Evolutionary conservation across 2,888 invertebrate species (phyloP), one percentile per base, ranked within the genome.

Genomic region (Autographa gamma): DNA sequence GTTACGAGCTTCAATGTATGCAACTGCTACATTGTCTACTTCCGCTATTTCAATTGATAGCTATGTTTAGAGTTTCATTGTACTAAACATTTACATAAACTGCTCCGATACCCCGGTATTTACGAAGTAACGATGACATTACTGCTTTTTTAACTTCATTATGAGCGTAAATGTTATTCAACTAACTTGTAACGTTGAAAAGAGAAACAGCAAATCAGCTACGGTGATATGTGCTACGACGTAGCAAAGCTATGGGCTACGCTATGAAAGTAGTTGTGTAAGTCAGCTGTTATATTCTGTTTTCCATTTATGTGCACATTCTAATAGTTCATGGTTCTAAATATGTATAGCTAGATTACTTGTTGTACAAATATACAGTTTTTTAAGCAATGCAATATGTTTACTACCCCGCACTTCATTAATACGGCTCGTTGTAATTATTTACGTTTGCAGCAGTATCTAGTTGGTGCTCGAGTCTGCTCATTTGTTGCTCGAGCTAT

Each of bases 1-100:
- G 66, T n/a, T n/a, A n/a, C 60, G 62, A 60, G 54, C 18, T 43
- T 60, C 16, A 48, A 60, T 59, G 63, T 63, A 52, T 65, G 68
- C 48, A 66, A 19, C 63, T 60, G 58, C 38, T 41, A 63, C 48
- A 52, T 8, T 66, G 31, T 59, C 25, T n/a, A 9, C 63, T 14
- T 34, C 9, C 48, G 43, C n/a, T 25, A 16, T 48, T 62, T 56
- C 13, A 11, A 56, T 13, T 0, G 19, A 56, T 19, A 56, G 11
- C 2, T 38, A 38, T 38, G 38, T 38, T 11, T 38, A 5, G 1
- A 13, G 11, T 13, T 19, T 56, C 54, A 25, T 19, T 19, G 48
- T 48, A 48, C 48, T 48, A 48, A 48, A 48, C 48, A 43, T 43
- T 43, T 16, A 43, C 43, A 48, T 48, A 48, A 48, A 5, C n/a